Base-by-base conservation (phyloP, 2,888 invertebrate species). In the Phaedon cochleariae region DNA sequence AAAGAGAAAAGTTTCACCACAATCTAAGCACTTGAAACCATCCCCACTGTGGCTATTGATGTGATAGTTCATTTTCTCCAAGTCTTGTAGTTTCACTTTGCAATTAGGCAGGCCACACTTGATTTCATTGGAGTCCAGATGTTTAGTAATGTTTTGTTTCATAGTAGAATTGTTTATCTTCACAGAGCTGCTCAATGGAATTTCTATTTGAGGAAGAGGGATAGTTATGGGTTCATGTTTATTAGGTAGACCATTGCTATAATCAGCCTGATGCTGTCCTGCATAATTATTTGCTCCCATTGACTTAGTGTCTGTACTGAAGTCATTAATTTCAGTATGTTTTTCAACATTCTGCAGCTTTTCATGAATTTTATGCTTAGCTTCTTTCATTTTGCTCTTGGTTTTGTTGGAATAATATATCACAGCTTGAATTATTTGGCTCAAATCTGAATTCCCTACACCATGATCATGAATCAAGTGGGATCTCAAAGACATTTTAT, bases 401-500 rank as follows among this genome's bases (percentile, higher is more conserved):
- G 78, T 76, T 73, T 78, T 80, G 63, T 78, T 78, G 0, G 80
- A 77, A 67, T 78, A 79, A 73, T 78, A 80, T 0, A 87, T 82
- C 10, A 87, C 82, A 70, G 86, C 87, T 76, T 86, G 86, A 0
- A 89, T 81, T 80, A 90, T 86, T 79, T 86, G 85, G 69, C 85
- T 85, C 1, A 89, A 82, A 76, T 90, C 90, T 71, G 86, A 85
- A 62, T 86, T 85, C 34, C 85, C 86, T 84, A 92, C 89, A 80
- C 89, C 87, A 78, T 92, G 92, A 78, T 92, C 91, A 74, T 88
- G 87, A 21, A 88, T 85, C 4, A 92, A 82, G 78, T 92, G 92
- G 4, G 86, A 85, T 72, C 89, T 84, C 0, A 92, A 80, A 0
- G 89, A 88, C 74, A 89, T 86, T 73, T 61, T 86, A 9, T 87